phyloP scores from a whole-genome alignment of 2,888 invertebrate species.

The Pyralis farinalis region DNA sequence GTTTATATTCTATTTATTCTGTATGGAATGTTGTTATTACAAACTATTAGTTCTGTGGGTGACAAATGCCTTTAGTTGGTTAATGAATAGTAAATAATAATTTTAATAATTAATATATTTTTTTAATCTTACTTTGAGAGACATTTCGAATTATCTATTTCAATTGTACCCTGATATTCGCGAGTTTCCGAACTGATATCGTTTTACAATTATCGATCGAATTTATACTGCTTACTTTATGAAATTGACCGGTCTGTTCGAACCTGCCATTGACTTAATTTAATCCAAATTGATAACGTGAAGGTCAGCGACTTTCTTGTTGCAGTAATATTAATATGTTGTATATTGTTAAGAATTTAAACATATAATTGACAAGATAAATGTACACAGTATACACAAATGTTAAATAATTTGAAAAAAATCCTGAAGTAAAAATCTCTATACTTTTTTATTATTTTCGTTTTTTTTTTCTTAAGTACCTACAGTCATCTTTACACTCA shows the following conservation, averaged over 20 bases:
- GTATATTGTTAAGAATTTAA: too few relatives aligned
- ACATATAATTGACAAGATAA: too few relatives aligned
- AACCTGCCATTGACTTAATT: conserved; percentile 13
- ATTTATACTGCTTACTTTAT: conserved; percentile 30
- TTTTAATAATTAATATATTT: too few relatives aligned
- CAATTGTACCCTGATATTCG: conserved; percentile 17
- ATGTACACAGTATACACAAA: too few relatives aligned
- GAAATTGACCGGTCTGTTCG: background rate
- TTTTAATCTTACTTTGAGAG: conserved; percentile 24
- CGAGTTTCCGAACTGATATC: conserved; percentile 26
- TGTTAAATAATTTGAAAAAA: too few relatives aligned
- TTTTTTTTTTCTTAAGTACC: too few relatives aligned
- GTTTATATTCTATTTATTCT: background rate
- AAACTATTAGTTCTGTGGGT: background rate
- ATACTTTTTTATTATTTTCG: too few relatives aligned
- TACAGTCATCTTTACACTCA: too few relatives aligned
- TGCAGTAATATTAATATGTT: background rate
- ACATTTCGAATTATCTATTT: conserved; percentile 17
- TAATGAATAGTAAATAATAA: too few relatives aligned
- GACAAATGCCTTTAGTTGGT: too few relatives aligned
- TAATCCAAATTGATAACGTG: conserved; percentile 16
- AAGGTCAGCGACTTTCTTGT: conserved; percentile 14
- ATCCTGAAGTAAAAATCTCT: too few relatives aligned
- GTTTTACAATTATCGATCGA: conserved; percentile 18
- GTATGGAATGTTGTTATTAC: background rate